Conservation (phyloP, 2,113 vertebrate species). For the Barbus barbus region DNA sequence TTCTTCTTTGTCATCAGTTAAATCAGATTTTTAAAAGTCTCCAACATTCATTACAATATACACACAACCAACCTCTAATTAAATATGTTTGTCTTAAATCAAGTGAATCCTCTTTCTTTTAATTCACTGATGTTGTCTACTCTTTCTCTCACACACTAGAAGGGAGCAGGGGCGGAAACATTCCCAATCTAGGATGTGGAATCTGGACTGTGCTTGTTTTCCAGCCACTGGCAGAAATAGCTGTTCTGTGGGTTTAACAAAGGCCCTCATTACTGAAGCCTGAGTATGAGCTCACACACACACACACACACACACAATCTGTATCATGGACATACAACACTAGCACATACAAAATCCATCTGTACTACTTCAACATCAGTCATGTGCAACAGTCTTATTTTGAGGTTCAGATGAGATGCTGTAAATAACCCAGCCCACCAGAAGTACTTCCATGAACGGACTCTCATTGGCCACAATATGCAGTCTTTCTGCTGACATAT, state of each 20-base stretch:
- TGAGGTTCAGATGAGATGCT: slow-evolving; percentile 25
- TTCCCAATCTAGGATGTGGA: slow-evolving; percentile 70
- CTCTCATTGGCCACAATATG: not conserved
- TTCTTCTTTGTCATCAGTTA: not conserved
- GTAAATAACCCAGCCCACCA: slow-evolving; percentile 9
- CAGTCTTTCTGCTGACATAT: not conserved
- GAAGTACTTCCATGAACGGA: not conserved
- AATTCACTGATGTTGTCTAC: not conserved
- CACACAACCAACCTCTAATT: not conserved
- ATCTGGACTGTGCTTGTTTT: slow-evolving; percentile 77
- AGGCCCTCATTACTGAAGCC: slow-evolving; percentile 70
- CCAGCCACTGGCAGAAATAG: slow-evolving; percentile 75
- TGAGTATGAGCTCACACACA: slow-evolving; percentile 58
- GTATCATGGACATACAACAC: slow-evolving; percentile 36
- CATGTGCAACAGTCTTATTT: not conserved
- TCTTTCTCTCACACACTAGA: slow-evolving; percentile 8
- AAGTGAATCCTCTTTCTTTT: not conserved
- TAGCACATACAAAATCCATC: not conserved
- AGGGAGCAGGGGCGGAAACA: slow-evolving; percentile 63
- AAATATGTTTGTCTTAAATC: not conserved
- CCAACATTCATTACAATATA: not conserved
- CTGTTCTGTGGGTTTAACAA: slow-evolving; percentile 75
- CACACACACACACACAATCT: slow-evolving; percentile 50
- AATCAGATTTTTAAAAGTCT: not conserved
- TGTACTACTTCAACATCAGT: not conserved